phyloP scores from a whole-genome alignment of 1,140 invertebrate species.

The Hylaeus anthracinus region DNA sequence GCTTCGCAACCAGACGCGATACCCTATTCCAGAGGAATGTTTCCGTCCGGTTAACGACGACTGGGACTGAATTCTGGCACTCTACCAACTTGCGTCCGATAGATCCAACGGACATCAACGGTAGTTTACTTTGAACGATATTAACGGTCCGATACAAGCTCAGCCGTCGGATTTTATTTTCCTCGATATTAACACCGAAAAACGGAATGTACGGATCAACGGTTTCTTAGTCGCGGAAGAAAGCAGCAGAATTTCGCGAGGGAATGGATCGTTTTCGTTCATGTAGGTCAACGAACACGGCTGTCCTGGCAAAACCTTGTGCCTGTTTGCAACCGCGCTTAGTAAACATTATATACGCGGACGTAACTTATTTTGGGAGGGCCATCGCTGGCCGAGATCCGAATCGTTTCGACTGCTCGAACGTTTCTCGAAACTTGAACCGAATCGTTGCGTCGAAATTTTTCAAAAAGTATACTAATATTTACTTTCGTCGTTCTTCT shows the following conservation, averaged over 20 bases:
- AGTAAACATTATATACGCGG: conserved; percentile 32
- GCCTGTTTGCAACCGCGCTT: conserved; percentile 37
- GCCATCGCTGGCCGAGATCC: not conserved
- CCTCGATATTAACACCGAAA: not conserved
- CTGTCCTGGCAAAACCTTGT: conserved; percentile 26
- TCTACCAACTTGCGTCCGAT: not conserved
- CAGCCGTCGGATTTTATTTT: conserved; percentile 4
- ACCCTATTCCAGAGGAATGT: not conserved
- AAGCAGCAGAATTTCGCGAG: not conserved
- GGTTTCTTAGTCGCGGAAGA: not conserved
- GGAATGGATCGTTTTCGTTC: not conserved
- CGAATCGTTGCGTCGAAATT: too few relatives aligned
- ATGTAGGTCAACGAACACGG: conserved; percentile 38
- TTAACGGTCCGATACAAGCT: not conserved
- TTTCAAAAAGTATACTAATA: too few relatives aligned
- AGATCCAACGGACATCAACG: conserved; percentile 6
- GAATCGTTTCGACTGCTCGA: not conserved
- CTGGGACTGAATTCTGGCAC: not conserved
- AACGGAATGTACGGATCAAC: not conserved
- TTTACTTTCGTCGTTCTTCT: too few relatives aligned
- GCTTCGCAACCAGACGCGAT: not conserved
- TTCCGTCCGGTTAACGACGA: not conserved
- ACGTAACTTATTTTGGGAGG: conserved; percentile 26
- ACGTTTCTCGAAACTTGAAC: not conserved
- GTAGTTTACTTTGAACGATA: conserved; percentile 28